Conservation (phyloP, 2,113 vertebrate species). For the Loxodonta africana region DNA sequence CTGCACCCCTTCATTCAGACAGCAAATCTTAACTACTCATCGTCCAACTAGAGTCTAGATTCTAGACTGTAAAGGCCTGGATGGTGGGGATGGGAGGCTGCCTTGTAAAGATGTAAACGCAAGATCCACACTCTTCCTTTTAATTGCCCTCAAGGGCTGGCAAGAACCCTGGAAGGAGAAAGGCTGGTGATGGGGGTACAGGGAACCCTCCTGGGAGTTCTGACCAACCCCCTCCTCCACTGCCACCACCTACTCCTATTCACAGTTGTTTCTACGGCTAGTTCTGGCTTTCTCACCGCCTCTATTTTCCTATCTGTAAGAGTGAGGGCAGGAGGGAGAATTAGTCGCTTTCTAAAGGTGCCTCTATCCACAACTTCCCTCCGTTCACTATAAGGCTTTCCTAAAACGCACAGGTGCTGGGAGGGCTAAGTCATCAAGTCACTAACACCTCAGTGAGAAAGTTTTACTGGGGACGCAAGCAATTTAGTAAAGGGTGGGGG, state of each 20-base stretch:
- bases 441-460: constrained; percentile 44
- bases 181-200: neutral
- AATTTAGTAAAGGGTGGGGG: neutral
- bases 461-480: constrained; percentile 50
- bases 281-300: neutral
- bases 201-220: neutral
- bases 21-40: neutral
- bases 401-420: constrained; percentile 3
- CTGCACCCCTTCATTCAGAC: neutral
- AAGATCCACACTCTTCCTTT: neutral
- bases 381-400: neutral
- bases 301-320: neutral
- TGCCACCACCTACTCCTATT: neutral
- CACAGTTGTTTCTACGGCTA: neutral
- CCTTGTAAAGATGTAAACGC: neutral
- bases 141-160: neutral
- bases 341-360: neutral
- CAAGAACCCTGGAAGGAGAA: neutral
- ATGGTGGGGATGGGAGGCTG: neutral
- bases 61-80: neutral
- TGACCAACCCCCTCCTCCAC: neutral
- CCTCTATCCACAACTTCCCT: neutral
- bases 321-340: neutral
- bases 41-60: neutral
- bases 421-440: constrained; percentile 14